Conservation (phyloP, 2,888 invertebrate species). For the Nyleta sp. region DNA sequence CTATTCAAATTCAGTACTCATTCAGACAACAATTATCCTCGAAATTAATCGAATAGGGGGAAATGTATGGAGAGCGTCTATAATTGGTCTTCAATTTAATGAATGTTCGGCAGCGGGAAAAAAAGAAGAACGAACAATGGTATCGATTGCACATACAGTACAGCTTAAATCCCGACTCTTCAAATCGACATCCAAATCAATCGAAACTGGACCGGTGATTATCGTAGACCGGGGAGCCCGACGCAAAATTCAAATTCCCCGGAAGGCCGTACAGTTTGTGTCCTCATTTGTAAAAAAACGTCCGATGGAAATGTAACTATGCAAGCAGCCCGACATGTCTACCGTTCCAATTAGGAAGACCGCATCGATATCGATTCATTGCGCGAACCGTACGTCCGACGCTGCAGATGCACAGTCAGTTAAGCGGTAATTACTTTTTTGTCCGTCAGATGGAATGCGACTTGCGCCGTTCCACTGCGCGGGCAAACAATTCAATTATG, state of each 20-base stretch:
- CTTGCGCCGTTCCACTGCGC: not conserved
- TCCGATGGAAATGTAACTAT: constrained; percentile 35
- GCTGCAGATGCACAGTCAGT: constrained; percentile 48
- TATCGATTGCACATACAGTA: not conserved
- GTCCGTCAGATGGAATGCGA: constrained; percentile 27
- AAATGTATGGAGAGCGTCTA: too few relatives aligned
- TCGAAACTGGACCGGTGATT: not conserved
- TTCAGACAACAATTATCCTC: too few relatives aligned
- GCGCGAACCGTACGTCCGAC: constrained; percentile 28
- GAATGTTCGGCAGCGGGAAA: not conserved
- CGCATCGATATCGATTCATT: constrained; percentile 48
- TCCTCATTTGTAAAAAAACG: constrained; percentile 39
- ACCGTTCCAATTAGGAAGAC: constrained; percentile 47
- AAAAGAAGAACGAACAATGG: not conserved
- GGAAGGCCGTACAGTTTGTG: constrained; percentile 5
- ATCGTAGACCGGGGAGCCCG: not conserved
- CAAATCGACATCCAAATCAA: constrained; percentile 3
- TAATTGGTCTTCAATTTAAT: too few relatives aligned
- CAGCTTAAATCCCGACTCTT: not conserved
- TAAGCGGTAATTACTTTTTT: constrained; percentile 60
- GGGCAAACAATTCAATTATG: constrained; percentile 41
- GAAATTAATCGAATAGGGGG: too few relatives aligned
- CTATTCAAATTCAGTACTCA: too few relatives aligned
- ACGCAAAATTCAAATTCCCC: constrained; percentile 27
- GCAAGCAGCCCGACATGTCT: constrained; percentile 23